phyloP scores from a whole-genome alignment of 2,113 vertebrate species.

The Sinocyclocheilus anophthalmus region DNA sequence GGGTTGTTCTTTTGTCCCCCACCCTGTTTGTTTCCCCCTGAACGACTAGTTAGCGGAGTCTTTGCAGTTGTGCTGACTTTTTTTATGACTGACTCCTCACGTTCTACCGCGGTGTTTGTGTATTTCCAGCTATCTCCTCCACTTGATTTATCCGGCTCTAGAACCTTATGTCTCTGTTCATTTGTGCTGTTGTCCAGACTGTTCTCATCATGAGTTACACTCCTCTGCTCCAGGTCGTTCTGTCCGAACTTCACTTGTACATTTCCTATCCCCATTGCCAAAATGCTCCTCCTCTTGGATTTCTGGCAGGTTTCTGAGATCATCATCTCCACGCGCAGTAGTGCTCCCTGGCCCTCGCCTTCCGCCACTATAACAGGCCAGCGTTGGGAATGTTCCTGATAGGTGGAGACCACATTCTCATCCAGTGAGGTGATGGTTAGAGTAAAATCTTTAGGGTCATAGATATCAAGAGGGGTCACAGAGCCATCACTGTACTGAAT shows the following conservation, averaged over 20 bases:
- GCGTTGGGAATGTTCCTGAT: slow-evolving; percentile 73
- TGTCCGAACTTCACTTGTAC: slow-evolving; percentile 87
- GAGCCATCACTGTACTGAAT: slow-evolving; percentile 93
- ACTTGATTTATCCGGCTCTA: slow-evolving; percentile 75
- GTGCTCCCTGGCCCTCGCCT: slow-evolving; percentile 87
- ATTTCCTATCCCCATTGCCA: slow-evolving; percentile 85
- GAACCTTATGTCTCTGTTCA: slow-evolving; percentile 76
- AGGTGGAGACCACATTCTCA: slow-evolving; percentile 85
- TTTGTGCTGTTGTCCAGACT: slow-evolving; percentile 78
- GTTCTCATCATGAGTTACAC: slow-evolving; percentile 70
- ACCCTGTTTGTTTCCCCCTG: slow-evolving; percentile 67
- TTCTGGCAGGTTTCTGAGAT: slow-evolving; percentile 95
- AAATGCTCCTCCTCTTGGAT: slow-evolving; percentile 90
- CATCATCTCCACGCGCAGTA: slow-evolving; percentile 90
- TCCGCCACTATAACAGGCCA: slow-evolving; percentile 87
- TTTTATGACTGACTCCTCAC: slow-evolving; percentile 79
- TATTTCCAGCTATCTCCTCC: slow-evolving; percentile 78
- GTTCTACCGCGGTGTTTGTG: slow-evolving; percentile 68
- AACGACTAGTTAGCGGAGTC: slow-evolving; percentile 71
- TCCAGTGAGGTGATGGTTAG: slow-evolving; percentile 85
- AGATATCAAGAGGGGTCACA: slow-evolving; percentile 90
- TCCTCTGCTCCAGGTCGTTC: slow-evolving; percentile 72
- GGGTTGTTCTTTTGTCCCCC: slow-evolving; percentile 70
- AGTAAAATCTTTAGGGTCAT: slow-evolving; percentile 91
- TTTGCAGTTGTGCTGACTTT: slow-evolving; percentile 81